phyloP scores from a whole-genome alignment of 2,888 invertebrate genomes.

The Keiferia lycopersicella region DNA sequence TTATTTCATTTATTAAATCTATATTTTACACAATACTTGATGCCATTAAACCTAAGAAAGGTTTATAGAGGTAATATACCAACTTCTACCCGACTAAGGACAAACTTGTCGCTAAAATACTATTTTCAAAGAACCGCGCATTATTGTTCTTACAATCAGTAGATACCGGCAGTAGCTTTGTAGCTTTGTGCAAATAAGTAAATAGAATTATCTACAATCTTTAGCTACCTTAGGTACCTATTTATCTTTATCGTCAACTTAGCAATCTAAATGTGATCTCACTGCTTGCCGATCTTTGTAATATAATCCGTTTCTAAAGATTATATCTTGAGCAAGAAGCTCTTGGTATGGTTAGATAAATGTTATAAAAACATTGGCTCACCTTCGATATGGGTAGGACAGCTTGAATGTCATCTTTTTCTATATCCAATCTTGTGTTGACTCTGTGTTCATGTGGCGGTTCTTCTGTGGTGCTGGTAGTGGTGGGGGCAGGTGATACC shows the following conservation, averaged over 20 bases:
- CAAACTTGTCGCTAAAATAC: not conserved
- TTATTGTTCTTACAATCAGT: not conserved
- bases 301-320: not conserved
- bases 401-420: slow-evolving; percentile 96
- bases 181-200: not conserved
- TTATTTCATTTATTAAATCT: not conserved
- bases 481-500: slow-evolving; percentile 63
- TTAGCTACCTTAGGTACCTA: slow-evolving; percentile 8
- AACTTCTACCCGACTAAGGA: too few relatives aligned
- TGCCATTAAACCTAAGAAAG: too few relatives aligned
- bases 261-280: not conserved
- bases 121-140: not conserved
- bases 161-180: not conserved
- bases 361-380: slow-evolving; percentile 35
- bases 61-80: too few relatives aligned
- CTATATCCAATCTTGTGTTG: slow-evolving; percentile 92
- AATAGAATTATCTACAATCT: slow-evolving; percentile 5
- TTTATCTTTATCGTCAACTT: slow-evolving; percentile 10
- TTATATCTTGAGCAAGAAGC: slow-evolving; percentile 8
- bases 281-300: slow-evolving; percentile 5
- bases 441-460: slow-evolving; percentile 83
- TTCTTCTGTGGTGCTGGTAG: slow-evolving; percentile 65
- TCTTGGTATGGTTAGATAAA: slow-evolving; percentile 6
- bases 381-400: slow-evolving; percentile 97
- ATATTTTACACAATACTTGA: too few relatives aligned